These are phyloP conservation scores for Monochamus saltuarius DNA, from an alignment of 1,140 invertebrate species.

Conservation along the genomic window DNA sequence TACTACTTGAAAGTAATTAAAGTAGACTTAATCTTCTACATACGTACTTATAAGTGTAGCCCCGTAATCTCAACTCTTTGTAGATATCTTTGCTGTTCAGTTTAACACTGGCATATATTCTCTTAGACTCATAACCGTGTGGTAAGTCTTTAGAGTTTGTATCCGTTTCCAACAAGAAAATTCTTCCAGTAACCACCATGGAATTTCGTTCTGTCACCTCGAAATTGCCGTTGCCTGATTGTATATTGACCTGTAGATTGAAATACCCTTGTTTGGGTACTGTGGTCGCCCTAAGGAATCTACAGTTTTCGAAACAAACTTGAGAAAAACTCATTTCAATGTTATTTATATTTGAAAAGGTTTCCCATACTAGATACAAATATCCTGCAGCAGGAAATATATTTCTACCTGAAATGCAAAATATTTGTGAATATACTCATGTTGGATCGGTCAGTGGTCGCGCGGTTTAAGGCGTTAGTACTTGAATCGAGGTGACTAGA, in stretches of 20 bases:
- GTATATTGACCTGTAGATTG: constrained; percentile 77
- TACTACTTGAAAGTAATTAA: too few relatives aligned
- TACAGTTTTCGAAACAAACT: constrained; percentile 83
- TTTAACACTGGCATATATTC: neutral
- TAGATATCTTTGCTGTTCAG: constrained; percentile 76
- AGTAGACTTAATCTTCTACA: too few relatives aligned
- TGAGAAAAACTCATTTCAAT: constrained; percentile 69
- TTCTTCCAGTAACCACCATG: constrained; percentile 18
- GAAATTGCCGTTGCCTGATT: constrained; percentile 78
- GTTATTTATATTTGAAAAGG: constrained; percentile 74
- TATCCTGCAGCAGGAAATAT: constrained; percentile 90
- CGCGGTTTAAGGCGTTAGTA: too few relatives aligned
- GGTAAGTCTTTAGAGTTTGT: neutral
- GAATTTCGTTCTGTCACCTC: constrained; percentile 55
- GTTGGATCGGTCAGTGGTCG: too few relatives aligned
- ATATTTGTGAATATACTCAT: too few relatives aligned
- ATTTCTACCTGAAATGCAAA: constrained; percentile 64
- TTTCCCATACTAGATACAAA: constrained; percentile 85
- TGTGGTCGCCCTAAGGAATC: constrained; percentile 79
- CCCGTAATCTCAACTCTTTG: constrained; percentile 77
- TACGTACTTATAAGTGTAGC: constrained; percentile 80
- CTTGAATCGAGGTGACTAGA: too few relatives aligned
- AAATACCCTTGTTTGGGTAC: constrained; percentile 69
- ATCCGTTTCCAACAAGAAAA: neutral
- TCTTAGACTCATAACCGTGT: neutral